phyloP scores from a whole-genome alignment of 2,113 vertebrate species.

The Lamprotornis superbus region DNA sequence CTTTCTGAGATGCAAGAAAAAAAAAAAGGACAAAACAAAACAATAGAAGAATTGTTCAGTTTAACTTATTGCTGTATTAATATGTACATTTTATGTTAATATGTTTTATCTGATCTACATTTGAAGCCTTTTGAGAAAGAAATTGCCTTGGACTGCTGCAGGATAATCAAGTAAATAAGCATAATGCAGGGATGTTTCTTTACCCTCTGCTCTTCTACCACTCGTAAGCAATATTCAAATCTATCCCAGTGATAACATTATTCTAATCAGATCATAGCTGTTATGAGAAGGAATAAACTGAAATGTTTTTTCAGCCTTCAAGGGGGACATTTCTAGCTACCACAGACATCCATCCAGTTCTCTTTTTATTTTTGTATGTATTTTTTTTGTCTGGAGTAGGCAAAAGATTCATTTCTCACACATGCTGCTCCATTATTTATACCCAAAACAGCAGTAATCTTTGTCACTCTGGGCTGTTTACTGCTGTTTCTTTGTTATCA shows the following conservation, averaged over 20 bases:
- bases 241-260: not conserved
- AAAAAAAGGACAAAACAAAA: not conserved
- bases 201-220: not conserved
- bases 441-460: not conserved
- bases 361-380: not conserved
- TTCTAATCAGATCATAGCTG: not conserved
- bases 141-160: not conserved
- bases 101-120: not conserved
- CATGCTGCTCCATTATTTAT: not conserved
- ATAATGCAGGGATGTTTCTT: not conserved
- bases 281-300: not conserved
- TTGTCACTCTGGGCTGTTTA: not conserved
- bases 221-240: not conserved
- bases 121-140: not conserved
- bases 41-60: not conserved
- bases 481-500: not conserved
- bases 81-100: not conserved
- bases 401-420: not conserved
- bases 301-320: not conserved
- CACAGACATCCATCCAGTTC: not conserved
- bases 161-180: not conserved
- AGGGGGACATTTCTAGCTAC: not conserved
- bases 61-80: not conserved
- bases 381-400: not conserved
- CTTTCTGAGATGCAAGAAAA: not conserved